A percentile compares a stretch with the other conserved stretches of the same genome.
These are phyloP conservation scores for Charanyca ferruginea DNA, from an alignment of 2,888 invertebrate species.

Conservation along the genomic window DNA sequence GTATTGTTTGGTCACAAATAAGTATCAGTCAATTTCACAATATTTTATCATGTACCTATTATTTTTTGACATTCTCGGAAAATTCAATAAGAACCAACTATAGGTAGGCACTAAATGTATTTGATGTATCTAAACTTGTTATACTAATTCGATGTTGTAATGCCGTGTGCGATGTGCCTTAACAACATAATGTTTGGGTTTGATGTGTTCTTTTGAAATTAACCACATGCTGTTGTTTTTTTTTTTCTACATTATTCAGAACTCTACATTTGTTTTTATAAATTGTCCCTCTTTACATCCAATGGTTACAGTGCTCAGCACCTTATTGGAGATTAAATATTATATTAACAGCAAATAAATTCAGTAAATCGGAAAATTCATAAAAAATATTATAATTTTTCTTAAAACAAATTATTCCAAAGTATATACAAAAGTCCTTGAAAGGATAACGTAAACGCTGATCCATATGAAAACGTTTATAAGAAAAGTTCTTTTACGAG, in stretches of 20 bases:
- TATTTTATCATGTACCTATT: neutral
- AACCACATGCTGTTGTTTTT: slow-evolving; percentile 51
- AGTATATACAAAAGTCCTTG: slow-evolving; percentile 28
- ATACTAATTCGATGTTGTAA: slow-evolving; percentile 70
- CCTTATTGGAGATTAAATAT: neutral
- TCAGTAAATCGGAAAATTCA: neutral
- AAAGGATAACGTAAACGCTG: slow-evolving; percentile 59
- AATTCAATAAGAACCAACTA: slow-evolving; percentile 6
- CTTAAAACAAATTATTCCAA: slow-evolving; percentile 1
- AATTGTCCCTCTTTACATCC: neutral
- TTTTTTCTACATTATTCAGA: neutral
- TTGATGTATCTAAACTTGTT: slow-evolving; percentile 53
- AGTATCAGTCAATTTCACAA: slow-evolving; percentile 5
- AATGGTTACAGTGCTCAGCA: neutral
- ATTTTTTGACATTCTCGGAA: slow-evolving; percentile 12
- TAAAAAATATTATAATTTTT: neutral
- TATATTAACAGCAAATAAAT: neutral
- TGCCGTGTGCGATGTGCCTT: slow-evolving; percentile 55
- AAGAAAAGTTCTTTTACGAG: slow-evolving; percentile 81
- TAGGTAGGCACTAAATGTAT: neutral
- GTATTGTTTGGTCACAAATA: neutral
- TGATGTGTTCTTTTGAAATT: slow-evolving; percentile 53
- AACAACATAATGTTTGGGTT: slow-evolving; percentile 42
- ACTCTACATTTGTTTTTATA: neutral
- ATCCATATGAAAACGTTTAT: slow-evolving; percentile 74